Percentiles rank a stretch among this genome's conserved stretches.
Evolutionary conservation across 2,888 invertebrate genomes (phyloP).

Genomic region (Drosophila paranaensis): DNA sequence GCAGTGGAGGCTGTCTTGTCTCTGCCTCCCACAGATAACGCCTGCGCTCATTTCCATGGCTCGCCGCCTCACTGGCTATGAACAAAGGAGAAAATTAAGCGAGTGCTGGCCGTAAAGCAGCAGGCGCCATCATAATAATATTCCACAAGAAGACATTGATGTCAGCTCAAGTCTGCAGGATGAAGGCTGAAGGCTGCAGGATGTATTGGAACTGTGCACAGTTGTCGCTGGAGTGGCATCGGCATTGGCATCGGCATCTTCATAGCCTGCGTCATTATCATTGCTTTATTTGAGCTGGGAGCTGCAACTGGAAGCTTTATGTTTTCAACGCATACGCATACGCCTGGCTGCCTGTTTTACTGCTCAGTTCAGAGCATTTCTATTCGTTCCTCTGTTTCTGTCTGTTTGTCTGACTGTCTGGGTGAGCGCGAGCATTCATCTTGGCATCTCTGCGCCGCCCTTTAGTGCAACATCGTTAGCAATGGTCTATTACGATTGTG

Average conservation of each 20-base stretch:
- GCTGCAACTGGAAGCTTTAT: conserved; percentile 57
- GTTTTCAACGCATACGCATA: conserved; percentile 59
- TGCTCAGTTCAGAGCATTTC: conserved; percentile 39
- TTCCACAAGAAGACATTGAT: conserved; percentile 67
- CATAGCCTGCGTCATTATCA: conserved; percentile 33
- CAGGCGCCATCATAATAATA: conserved; percentile 77
- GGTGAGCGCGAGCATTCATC: background rate
- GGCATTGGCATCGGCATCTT: conserved; percentile 14
- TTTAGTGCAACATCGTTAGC: conserved; percentile 71
- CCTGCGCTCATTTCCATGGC: conserved; percentile 27
- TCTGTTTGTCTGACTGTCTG: background rate
- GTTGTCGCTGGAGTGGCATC: conserved; percentile 9
- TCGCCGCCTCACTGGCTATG: conserved; percentile 59
- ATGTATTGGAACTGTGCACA: conserved; percentile 23
- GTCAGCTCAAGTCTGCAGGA: conserved; percentile 23
- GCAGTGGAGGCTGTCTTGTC: background rate
- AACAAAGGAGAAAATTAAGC: conserved; percentile 77
- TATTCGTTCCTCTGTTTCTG: conserved; percentile 9
- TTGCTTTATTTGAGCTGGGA: conserved; percentile 59
- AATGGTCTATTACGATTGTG: conserved; percentile 73
- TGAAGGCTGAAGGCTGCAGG: conserved; percentile 20
- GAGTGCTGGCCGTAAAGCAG: conserved; percentile 72
- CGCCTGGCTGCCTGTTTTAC: conserved; percentile 63
- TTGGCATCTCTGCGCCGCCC: conserved; percentile 15
- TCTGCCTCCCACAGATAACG: background rate